phyloP scores from a whole-genome alignment of 2,113 vertebrate genomes.

The Pterocles burchelli region DNA sequence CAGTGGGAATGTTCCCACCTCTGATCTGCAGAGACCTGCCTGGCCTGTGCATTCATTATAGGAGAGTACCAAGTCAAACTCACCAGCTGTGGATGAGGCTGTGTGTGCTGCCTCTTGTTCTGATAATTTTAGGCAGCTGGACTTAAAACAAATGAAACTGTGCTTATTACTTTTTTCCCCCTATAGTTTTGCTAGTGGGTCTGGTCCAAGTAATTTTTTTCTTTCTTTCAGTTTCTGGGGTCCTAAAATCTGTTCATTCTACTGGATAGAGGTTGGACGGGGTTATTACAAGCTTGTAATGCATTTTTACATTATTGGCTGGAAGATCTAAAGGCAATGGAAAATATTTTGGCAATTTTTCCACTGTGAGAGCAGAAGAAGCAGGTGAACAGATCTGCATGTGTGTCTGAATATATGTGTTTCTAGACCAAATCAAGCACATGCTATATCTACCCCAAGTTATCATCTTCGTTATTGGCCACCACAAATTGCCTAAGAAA shows the following conservation, averaged over 20 bases:
- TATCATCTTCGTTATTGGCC: neutral
- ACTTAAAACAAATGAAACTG: neutral
- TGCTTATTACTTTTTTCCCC: neutral
- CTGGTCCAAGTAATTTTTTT: neutral
- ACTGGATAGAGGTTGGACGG: rapidly evolving
- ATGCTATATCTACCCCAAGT: rapidly evolving
- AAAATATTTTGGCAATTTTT: neutral
- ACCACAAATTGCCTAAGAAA: neutral
- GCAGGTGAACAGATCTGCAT: neutral
- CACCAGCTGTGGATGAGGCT: neutral
- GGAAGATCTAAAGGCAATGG: neutral
- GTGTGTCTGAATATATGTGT: neutral
- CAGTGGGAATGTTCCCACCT: neutral
- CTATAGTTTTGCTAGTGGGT: neutral
- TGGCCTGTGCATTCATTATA: rapidly evolving
- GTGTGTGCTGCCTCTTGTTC: neutral
- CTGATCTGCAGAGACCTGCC: neutral
- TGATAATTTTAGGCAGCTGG: neutral
- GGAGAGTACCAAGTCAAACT: neutral
- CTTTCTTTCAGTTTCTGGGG: neutral
- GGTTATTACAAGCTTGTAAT: neutral
- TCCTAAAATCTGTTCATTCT: neutral
- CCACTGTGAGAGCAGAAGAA: neutral
- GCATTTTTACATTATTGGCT: neutral
- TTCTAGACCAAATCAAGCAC: neutral